Conservation (phyloP, 2,797 vertebrate species). For the Huso huso region DNA sequence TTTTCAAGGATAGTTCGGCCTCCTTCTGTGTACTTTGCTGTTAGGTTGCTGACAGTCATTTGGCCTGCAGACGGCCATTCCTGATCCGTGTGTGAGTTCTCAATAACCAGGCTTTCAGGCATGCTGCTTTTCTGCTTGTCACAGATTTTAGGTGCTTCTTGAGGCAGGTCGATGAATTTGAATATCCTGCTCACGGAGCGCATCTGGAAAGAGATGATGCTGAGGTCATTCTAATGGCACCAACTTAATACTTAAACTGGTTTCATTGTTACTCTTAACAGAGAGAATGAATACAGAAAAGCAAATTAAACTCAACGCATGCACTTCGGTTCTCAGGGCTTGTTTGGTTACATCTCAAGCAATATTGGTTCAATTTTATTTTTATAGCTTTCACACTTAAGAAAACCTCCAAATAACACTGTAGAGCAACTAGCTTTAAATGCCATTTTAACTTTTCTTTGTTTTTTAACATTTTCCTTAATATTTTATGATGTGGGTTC, state of each 20-base stretch:
- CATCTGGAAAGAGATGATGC: conserved; percentile 66
- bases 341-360: conserved; percentile 27
- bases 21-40: conserved; percentile 73
- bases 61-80: conserved; percentile 83
- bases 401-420: too few relatives aligned
- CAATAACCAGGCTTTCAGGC: conserved; percentile 59
- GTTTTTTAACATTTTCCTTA: too few relatives aligned
- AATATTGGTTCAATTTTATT: too few relatives aligned
- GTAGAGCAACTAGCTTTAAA: too few relatives aligned
- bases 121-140: conserved; percentile 45
- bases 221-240: conserved; percentile 19
- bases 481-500: too few relatives aligned
- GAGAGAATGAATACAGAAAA: background rate
- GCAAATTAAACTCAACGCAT: background rate
- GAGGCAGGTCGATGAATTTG: conserved; percentile 90
- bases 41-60: conserved; percentile 75
- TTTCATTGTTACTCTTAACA: background rate
- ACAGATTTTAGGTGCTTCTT: conserved; percentile 57
- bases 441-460: too few relatives aligned
- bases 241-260: conserved; percentile 7
- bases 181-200: conserved; percentile 90
- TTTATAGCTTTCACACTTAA: too few relatives aligned
- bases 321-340: background rate
- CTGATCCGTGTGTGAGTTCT: conserved; percentile 66
- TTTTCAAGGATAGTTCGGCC: conserved; percentile 75